A percentile compares a stretch with the other conserved stretches of the same genome.
Evolutionary conservation across 2,113 vertebrate species (phyloP).

Genomic region (Seriola aureovittata): DNA sequence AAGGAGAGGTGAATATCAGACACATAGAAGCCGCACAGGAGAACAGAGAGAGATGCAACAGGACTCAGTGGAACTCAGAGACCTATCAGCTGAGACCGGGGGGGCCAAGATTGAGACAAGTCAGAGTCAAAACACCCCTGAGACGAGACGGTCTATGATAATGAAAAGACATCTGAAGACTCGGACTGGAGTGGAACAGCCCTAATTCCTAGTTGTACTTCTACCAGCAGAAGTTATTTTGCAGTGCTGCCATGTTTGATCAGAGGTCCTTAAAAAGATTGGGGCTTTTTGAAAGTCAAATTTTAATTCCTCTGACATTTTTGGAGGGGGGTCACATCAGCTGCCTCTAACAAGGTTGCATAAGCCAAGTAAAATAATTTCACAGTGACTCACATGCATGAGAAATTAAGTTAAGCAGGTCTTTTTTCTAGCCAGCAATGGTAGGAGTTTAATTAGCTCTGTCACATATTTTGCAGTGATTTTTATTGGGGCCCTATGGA

Average conservation of each 20-base stretch:
- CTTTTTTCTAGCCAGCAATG: background rate
- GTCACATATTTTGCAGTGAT: slow-evolving; percentile 50
- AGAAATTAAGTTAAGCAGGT: slow-evolving; percentile 41
- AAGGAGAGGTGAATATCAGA: background rate
- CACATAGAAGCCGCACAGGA: background rate
- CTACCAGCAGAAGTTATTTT: slow-evolving; percentile 5
- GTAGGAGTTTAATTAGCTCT: slow-evolving; percentile 65
- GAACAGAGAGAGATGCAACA: background rate
- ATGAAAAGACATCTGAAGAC: background rate
- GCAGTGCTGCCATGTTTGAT: slow-evolving; percentile 43
- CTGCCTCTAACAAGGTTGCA: slow-evolving; percentile 56
- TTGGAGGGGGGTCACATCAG: slow-evolving; percentile 38
- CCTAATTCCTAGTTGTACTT: background rate
- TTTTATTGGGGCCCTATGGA: slow-evolving; percentile 39
- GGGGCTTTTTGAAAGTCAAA: slow-evolving; percentile 39
- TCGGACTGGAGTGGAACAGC: accelerated
- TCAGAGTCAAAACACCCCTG: background rate
- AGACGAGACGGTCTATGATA: background rate
- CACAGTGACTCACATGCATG: slow-evolving; percentile 63
- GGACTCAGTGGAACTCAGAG: background rate
- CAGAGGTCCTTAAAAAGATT: slow-evolving; percentile 27
- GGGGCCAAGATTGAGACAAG: background rate
- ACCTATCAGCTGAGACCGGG: background rate
- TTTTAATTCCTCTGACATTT: slow-evolving; percentile 57
- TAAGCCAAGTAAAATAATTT: slow-evolving; percentile 63